Percentiles rank a stretch among this genome's conserved stretches.
These are phyloP conservation scores for Acridotheres tristis DNA, from an alignment of 2,797 vertebrate genomes.

Conservation along the genomic window DNA sequence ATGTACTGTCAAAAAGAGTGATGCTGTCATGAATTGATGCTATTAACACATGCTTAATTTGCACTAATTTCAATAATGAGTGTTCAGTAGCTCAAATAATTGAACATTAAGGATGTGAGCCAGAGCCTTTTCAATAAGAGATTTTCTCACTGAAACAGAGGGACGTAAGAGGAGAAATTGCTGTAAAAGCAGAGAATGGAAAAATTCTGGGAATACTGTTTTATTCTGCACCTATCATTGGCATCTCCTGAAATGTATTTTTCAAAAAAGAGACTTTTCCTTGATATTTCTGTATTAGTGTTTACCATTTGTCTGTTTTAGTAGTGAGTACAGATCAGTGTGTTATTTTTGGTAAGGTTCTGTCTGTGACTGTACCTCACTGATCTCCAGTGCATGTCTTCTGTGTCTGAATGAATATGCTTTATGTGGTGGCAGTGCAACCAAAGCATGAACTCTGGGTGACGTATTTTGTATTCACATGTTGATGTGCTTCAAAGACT, in stretches of 20 bases:
- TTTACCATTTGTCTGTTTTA: not conserved
- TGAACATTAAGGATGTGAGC: not conserved
- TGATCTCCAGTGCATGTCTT: constrained; percentile 18
- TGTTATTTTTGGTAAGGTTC: constrained; percentile 7
- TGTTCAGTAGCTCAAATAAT: constrained; percentile 23
- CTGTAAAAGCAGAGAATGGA: not conserved
- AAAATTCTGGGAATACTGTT: not conserved
- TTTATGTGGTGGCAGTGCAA: constrained; percentile 16
- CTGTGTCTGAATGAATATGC: not conserved
- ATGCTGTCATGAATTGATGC: constrained; percentile 14
- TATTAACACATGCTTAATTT: constrained; percentile 46
- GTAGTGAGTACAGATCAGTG: not conserved
- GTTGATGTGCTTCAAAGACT: constrained; percentile 17
- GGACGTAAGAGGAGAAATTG: not conserved
- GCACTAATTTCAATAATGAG: constrained; percentile 50
- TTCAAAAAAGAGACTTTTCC: not conserved
- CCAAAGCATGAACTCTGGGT: constrained; percentile 25
- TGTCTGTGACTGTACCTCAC: not conserved
- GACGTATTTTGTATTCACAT: not conserved
- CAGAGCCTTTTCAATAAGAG: not conserved
- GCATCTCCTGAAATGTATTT: not conserved
- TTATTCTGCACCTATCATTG: not conserved
- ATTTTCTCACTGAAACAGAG: not conserved
- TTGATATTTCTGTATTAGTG: not conserved
- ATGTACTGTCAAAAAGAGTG: not conserved